Percentiles rank a stretch among this genome's conserved stretches.
phyloP scores from a whole-genome alignment of 2,797 vertebrate species.

The Eulemur mongoz region DNA sequence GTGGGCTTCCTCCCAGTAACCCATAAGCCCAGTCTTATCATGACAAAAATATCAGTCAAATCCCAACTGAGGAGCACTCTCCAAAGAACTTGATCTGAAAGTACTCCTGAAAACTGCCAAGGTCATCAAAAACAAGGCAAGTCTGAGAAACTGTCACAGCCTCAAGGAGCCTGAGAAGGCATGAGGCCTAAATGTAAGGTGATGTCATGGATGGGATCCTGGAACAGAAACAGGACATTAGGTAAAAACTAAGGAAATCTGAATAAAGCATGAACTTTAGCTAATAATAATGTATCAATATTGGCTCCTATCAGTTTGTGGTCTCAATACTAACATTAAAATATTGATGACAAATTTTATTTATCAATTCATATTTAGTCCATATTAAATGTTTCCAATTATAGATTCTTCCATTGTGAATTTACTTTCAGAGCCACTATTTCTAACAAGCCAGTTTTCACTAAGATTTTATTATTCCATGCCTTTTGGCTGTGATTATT shows the following conservation, averaged over 20 bases:
- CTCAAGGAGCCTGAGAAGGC: background rate
- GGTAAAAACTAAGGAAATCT: slow-evolving; percentile 12
- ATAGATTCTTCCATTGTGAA: background rate
- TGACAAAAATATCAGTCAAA: slow-evolving; percentile 4
- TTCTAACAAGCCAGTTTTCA: background rate
- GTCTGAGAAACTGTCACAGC: background rate
- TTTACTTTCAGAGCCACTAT: background rate
- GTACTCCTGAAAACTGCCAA: background rate
- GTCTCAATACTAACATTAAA: background rate
- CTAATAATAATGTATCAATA: background rate
- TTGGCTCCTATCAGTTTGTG: background rate
- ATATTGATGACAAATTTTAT: background rate
- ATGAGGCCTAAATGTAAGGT: background rate
- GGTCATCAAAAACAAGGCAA: background rate
- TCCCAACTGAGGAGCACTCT: background rate
- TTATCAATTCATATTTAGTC: background rate
- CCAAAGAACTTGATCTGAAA: background rate
- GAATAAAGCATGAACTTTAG: background rate
- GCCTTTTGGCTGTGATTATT: no score
- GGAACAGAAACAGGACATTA: background rate
- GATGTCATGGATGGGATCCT: background rate
- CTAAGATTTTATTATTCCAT: slow-evolving; percentile 16
- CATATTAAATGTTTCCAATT: background rate
- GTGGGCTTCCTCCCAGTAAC: background rate
- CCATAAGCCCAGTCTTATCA: background rate